Evolutionary conservation across 2,113 vertebrate genomes (phyloP).

Genomic region (Podarcis muralis): DNA sequence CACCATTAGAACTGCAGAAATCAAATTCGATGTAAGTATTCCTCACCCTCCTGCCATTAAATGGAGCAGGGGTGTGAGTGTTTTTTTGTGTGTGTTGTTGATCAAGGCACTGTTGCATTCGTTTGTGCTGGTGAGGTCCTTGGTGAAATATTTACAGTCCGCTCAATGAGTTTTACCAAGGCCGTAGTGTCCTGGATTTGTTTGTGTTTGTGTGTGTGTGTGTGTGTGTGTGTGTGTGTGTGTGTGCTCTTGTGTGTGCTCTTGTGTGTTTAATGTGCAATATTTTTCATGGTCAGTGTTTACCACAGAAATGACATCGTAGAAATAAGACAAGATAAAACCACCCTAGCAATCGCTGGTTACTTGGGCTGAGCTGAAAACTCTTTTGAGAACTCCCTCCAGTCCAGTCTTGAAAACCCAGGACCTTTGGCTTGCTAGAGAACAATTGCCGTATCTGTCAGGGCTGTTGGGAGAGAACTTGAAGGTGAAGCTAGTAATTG

Average conservation of each 20-base stretch:
- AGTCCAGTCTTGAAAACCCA: too few species aligned
- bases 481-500: too few species aligned
- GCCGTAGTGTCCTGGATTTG: background rate
- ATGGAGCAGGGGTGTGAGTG: background rate
- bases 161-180: background rate
- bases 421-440: too few species aligned
- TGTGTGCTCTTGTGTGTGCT: background rate
- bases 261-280: background rate
- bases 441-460: too few species aligned
- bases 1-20: background rate
- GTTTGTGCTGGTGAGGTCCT: background rate
- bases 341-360: background rate
- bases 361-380: background rate
- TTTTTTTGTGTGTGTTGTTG: too few species aligned
- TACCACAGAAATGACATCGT: background rate
- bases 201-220: background rate
- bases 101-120: background rate
- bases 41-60: background rate
- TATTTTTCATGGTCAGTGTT: background rate
- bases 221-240: too few species aligned
- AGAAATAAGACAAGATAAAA: too few species aligned
- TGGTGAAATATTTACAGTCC: background rate
- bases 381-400: too few species aligned
- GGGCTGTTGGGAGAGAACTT: too few species aligned
- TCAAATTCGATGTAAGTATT: slow-evolving; percentile 52